Percentiles rank a stretch among this genome's conserved stretches.
Evolutionary conservation across 2,888 invertebrate genomes (phyloP).

Genomic region (Mesopsocus fuscifrons): DNA sequence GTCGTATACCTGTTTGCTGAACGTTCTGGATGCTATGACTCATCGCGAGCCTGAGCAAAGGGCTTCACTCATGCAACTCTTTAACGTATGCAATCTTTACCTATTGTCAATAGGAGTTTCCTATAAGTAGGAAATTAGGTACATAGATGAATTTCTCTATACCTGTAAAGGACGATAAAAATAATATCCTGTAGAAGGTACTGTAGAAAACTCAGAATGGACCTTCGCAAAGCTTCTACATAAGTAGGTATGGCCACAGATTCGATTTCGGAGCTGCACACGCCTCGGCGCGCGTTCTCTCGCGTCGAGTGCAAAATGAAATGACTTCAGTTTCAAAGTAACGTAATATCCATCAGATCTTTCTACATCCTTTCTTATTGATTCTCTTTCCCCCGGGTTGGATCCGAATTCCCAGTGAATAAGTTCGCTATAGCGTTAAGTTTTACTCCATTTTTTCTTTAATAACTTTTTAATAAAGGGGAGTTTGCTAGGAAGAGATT

Average conservation of each 20-base stretch:
- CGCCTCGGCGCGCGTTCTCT: no score
- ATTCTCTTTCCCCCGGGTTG: no score
- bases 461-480: no score
- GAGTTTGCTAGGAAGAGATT: no score
- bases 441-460: no score
- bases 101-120: background rate
- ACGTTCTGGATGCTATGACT: constrained; percentile 34
- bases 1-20: constrained; percentile 31
- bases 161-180: background rate
- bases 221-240: no score
- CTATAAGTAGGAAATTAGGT: background rate
- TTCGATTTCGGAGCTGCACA: no score
- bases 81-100: constrained; percentile 31
- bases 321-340: no score
- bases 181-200: background rate
- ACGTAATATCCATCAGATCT: background rate
- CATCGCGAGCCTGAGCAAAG: constrained; percentile 30
- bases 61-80: constrained; percentile 37
- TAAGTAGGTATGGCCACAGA: no score
- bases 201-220: background rate
- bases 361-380: background rate
- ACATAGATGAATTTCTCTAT: constrained; percentile 2
- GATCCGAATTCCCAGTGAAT: no score
- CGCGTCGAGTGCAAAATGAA: no score
- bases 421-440: no score